Base-by-base conservation (phyloP, 2,113 vertebrate species). In the Burhinus bistriatus region DNA sequence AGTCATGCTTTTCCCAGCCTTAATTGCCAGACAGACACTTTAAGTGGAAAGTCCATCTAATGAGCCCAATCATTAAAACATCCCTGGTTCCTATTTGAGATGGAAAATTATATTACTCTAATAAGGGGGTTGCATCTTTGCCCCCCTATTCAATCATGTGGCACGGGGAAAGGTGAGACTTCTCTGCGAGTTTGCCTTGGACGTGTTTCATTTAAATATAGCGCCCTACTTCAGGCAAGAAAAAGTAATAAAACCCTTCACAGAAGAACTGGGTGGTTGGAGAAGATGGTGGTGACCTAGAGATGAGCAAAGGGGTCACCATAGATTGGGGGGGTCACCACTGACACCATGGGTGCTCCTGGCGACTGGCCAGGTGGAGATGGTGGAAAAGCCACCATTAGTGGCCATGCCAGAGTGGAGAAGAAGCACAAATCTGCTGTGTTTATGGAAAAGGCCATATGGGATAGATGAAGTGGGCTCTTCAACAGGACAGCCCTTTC, bases 11-110 rank as follows among this genome's bases (percentile, higher is more conserved):
- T 97, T 97, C 97, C 97, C 97, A 97, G 97, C 95, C 96, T 98
- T 98, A 98, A 98, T 98, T 98, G 98, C 98, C 97, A 98, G 97
- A 96, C 97, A 98, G 98, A 98, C 98, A 98, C 96, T 98, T 98
- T 98, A 98, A 98, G 98, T 97, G 97, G 98, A 97, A 98, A 98
- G 98, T 98, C 98, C 97, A 97, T 96, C 97, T 98, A 98, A 98
- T 97, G 97, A 98, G 98, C 96, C 95, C 96, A 97, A 97, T 98
- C 98, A 98, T 98, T 98, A 98, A 98, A 98, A 98, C 96, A 98
- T 98, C 97, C 95, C 96, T 92, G 95, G 96, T 97, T 98, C 97
- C 97, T 94, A 98, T 98, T 95, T 97, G 94, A 98, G 97, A 97
- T 94, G 95, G 98, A 97, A 95, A 97, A 98, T 96, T 95, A 96